These are phyloP conservation scores for Agapornis roseicollis DNA, from an alignment of 2,113 vertebrate genomes.

Conservation along the genomic window DNA sequence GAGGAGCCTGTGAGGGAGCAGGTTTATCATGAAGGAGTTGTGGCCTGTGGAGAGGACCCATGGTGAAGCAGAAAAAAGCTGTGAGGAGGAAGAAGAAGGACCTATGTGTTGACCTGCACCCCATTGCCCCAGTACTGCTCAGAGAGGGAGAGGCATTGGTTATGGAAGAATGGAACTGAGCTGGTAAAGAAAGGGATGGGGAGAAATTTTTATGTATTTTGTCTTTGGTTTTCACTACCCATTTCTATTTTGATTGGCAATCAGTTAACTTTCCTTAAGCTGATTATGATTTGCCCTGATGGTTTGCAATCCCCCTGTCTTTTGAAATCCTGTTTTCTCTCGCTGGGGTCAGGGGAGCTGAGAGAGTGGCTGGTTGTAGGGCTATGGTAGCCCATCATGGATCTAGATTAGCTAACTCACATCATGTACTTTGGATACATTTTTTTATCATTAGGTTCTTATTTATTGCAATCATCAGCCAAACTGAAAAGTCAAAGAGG, in stretches of 20 bases:
- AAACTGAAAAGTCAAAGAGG: neutral
- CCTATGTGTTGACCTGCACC: neutral
- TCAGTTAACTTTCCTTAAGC: neutral
- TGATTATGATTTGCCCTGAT: neutral
- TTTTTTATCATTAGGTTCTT: accelerated
- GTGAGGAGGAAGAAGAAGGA: neutral
- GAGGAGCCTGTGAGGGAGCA: accelerated
- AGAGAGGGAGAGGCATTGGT: neutral
- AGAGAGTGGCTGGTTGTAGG: accelerated
- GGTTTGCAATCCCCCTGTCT: neutral
- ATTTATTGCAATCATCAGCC: neutral
- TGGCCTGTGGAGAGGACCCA: neutral
- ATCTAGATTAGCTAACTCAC: neutral
- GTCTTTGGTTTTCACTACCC: neutral
- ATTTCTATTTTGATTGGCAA: neutral
- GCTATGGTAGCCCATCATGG: neutral
- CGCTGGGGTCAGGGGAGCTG: neutral
- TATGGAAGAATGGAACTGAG: neutral
- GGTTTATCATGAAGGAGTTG: neutral
- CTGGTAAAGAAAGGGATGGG: neutral
- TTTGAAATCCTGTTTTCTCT: accelerated
- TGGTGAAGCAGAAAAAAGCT: accelerated
- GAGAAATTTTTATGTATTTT: accelerated
- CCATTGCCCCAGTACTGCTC: accelerated
- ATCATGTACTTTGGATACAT: accelerated